Base-by-base conservation (phyloP, 1,140 invertebrate species). In the Oscheius sp. region DNA sequence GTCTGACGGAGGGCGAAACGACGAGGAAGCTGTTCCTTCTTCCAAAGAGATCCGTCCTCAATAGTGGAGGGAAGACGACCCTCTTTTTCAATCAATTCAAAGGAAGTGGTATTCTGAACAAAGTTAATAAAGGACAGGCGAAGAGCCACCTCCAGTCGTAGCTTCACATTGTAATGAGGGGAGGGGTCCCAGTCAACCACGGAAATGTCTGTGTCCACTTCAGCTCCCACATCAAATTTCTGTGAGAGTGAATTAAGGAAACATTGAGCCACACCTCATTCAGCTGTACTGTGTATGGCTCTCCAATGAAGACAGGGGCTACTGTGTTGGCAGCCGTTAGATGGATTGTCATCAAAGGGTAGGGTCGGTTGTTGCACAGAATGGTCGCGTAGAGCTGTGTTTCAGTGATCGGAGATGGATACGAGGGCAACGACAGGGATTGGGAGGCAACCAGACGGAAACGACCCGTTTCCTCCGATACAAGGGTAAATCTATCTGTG, bases 311-410 rank as follows among this genome's bases (percentile, higher is more conserved):
- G 36, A 65, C 34, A 69, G 77, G 62, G 63, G 83, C 34, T 23
- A 73, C 65, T 64, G 68, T 28, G 58, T 78, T 70, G 74, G 80
- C 31, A 49, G 62, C 45, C 55, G 70, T 49, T 26, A 83, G 58
- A 31, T 79, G 61, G 23, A 84, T 46, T n/a, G 83, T 84, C 20
- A 82, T 80, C 45, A 82, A 61, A 26, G 81, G 81, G 74, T 78
- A 81, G 2, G 77, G 38, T 52, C 75, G 71, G 26, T 74, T 69
- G 64, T 82, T 82, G 68, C 81, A 82, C 15, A 75, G 32, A 23
- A 84, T 72, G 26, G 83, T 82, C n/a, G 82, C 55, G 58, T 83
- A 82, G 23, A 82, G 61, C 20, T 76, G 65, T 1, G 83, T 82
- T 58, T 83, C 77, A 58, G 81, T 84, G 29, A 84, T 42, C 13